Evolutionary conservation across 2,888 invertebrate genomes (phyloP), one percentile per base, ranked within the genome.

Genomic region (Ochlodes sylvanus): DNA sequence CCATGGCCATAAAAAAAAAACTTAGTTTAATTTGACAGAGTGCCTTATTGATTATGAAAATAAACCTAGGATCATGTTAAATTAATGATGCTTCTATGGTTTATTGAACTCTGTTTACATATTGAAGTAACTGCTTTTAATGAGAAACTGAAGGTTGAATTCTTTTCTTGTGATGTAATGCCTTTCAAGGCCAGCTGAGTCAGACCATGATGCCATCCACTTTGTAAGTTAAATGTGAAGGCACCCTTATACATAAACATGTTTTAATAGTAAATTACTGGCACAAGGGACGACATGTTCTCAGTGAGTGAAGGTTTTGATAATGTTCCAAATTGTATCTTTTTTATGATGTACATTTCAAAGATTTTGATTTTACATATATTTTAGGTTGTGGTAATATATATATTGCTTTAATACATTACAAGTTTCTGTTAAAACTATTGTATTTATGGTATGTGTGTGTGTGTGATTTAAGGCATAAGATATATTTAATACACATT

Each of bases 161-260:
- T 69, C 62, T 70, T 72, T 60, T 73, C 63, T 74, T 71, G 75
- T 87, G 86, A 89, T 75, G 86, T 86, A 84, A 76, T 55, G 38
- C 67, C 75, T 72, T 77, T 75, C 80, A 88, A 85, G 86, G 87
- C 80, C 72, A 74, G 7, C 60, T 87, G 86, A 88, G 73, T 88
- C 85, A 88, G 66, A 69, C 32, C 42, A 34, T 67, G 61, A 61
- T 61, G 61, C 67, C 60, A 73, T 70, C 56, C 63, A 75, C 73
- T 76, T 75, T 74, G 74, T 77, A 72, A 71, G 72, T 68, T 42
- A 68, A 52, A 67, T 68, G 41, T 77, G 73, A 67, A 55, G 34
- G 44, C 21, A 44, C 44, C 67, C 61, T 47, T 61, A 19, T 47
- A 6, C 34, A 60, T 60, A 15, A 66, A 60, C 41, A 32, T 19